Evolutionary conservation across 35 echinoderm and acorn worm species (phyloP).

Genomic region (Ophiothrix spiculata): DNA sequence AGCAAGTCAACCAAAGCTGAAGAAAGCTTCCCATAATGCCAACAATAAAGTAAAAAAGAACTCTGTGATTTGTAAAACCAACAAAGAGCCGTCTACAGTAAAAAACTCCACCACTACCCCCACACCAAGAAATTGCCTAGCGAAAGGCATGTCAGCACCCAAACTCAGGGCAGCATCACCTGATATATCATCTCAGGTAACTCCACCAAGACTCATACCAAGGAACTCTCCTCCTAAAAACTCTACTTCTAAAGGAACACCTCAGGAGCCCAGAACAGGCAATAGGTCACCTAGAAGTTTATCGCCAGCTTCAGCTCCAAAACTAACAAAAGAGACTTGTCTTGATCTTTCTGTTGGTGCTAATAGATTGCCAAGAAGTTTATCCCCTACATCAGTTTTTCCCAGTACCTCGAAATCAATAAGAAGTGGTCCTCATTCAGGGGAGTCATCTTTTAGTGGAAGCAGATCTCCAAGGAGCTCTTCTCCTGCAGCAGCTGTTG

Average conservation of each 20-base stretch:
- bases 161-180: background rate
- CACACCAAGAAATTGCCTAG: slow-evolving; percentile 5
- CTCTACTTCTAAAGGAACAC: background rate
- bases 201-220: background rate
- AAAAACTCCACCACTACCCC: background rate
- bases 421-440: no score
- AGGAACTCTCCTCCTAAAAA: background rate
- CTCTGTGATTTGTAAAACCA: no score
- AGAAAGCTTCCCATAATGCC: background rate
- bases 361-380: no score
- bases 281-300: background rate
- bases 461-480: no score
- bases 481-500: no score
- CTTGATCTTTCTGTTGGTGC: no score
- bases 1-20: background rate
- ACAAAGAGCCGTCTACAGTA: background rate
- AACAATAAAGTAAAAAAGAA: background rate
- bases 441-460: no score
- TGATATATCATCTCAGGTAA: background rate
- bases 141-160: background rate
- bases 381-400: no score
- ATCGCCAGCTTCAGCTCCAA: no score
- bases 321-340: no score
- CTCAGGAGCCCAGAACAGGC: background rate
- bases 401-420: no score